Evolutionary conservation across 2,113 vertebrate species (phyloP).

Genomic region (Atrichornis clamosus): DNA sequence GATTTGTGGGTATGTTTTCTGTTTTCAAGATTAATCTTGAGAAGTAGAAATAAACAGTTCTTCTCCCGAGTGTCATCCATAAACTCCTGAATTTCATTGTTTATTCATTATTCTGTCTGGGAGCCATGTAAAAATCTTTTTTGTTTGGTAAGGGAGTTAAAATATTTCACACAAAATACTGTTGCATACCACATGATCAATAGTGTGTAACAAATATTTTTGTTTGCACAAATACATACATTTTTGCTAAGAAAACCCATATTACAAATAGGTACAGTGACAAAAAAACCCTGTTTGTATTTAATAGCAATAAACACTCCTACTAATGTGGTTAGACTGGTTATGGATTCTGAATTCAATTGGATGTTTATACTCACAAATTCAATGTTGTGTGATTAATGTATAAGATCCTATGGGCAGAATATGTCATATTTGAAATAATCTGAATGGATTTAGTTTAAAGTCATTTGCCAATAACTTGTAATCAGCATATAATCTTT

Average conservation of each 20-base stretch:
- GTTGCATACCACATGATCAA: background rate
- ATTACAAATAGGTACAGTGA: background rate
- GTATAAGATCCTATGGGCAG: slow-evolving; percentile 11
- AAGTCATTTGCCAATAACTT: slow-evolving; percentile 34
- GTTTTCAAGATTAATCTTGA: background rate
- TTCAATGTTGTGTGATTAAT: slow-evolving; percentile 9
- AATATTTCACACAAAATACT: background rate
- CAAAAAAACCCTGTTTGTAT: background rate
- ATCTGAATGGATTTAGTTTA: slow-evolving; percentile 16
- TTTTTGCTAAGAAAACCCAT: background rate
- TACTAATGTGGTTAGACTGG: background rate
- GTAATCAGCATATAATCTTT: slow-evolving; percentile 47
- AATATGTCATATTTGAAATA: slow-evolving; percentile 27
- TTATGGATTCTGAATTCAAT: background rate
- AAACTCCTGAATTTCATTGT: background rate
- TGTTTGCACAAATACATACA: background rate
- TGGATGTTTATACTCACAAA: background rate
- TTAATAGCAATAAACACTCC: background rate
- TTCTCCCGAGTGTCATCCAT: background rate
- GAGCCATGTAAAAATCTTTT: background rate
- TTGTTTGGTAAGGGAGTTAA: background rate
- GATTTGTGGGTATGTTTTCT: background rate
- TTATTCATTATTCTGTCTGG: background rate
- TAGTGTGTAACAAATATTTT: background rate
- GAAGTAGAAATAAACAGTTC: background rate